Base-by-base conservation (phyloP, 2,888 invertebrate genomes). In the Clunio marinus region DNA sequence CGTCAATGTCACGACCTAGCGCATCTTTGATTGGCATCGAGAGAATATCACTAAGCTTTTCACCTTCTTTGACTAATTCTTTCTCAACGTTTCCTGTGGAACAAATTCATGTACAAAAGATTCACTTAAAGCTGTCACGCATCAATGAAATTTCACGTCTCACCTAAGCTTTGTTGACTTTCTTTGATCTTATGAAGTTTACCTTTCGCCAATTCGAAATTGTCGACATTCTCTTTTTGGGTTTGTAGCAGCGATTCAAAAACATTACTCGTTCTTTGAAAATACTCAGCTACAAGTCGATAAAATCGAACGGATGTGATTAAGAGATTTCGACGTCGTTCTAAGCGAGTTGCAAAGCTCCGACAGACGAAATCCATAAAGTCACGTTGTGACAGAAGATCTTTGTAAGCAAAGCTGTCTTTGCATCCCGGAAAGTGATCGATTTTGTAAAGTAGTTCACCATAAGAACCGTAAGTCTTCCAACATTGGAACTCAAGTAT, bases 311-410 rank as follows among this genome's bases (percentile, higher is more conserved):
- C 81, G 10, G 90, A 89, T 13, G 88, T 88, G 70, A 88, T 87
- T 37, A 91, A 79, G 55, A 90, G 82, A 74, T 88, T 89, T 69
- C 89, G 81, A 45, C 91, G 79, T 45, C 88, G 81, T 74, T 91
- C 89, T 68, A 91, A 79, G 13, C 91, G 81, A 28, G 84, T 84
- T 0, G 89, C 89, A 75, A 90, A 91, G 73, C 87, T 88, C 69
- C 88, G 83, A 73, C 88, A 89, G 0, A 90, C 87, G 70, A 88
- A 89, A 77, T 91, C 88, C 88, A 91, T 90, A 75, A 90, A 90
- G 74, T 90, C 89, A 70, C 86, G 82, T 73, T 89, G 88, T 1
- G 88, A 86, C 70, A 84, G 79, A 59, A 91, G 78, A 76, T 89
- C 88, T 73, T 82, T 83, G 51, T 82, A 82, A 51, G 80, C 79